phyloP scores from a whole-genome alignment of 2,888 invertebrate species.

The Amphipyra berbera region DNA sequence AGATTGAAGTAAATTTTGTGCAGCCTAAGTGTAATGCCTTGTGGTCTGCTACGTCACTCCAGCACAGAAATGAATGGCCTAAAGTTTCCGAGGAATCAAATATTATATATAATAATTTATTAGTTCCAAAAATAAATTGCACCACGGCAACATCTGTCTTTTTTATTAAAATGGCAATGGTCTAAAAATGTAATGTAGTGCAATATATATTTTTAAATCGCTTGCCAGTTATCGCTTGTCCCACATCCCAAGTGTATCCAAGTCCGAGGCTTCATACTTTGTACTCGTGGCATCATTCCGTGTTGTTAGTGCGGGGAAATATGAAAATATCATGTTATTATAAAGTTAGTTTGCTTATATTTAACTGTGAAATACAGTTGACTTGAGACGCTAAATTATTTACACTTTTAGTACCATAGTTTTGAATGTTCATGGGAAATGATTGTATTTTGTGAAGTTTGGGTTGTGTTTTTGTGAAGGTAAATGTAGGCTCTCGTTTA shows the following conservation, averaged over 20 bases:
- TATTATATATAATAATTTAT: too few species aligned
- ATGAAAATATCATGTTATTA: constrained; percentile 81
- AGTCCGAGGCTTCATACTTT: constrained; percentile 79
- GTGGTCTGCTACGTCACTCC: too few species aligned
- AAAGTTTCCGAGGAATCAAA: too few species aligned
- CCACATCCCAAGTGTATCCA: constrained; percentile 69
- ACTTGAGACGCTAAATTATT: constrained; percentile 47
- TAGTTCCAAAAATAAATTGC: too few species aligned
- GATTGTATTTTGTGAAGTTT: background rate
- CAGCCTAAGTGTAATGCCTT: too few species aligned
- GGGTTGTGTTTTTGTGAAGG: background rate
- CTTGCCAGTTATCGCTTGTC: constrained; percentile 33
- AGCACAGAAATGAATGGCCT: too few species aligned
- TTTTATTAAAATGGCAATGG: too few species aligned
- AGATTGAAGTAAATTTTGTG: too few species aligned
- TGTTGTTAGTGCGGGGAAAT: constrained; percentile 78
- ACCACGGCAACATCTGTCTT: too few species aligned
- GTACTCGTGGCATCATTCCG: constrained; percentile 74
- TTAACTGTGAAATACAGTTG: constrained; percentile 64
- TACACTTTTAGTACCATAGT: constrained; percentile 24
- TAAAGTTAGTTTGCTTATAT: constrained; percentile 70
- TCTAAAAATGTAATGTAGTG: too few species aligned
- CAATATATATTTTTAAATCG: too few species aligned
- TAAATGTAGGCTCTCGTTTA: background rate
- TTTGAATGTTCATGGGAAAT: constrained; percentile 10